Evolutionary conservation across 2,113 vertebrate genomes (phyloP), one percentile per base, ranked within the genome.

Genomic region (Ranitomeya imitator): DNA sequence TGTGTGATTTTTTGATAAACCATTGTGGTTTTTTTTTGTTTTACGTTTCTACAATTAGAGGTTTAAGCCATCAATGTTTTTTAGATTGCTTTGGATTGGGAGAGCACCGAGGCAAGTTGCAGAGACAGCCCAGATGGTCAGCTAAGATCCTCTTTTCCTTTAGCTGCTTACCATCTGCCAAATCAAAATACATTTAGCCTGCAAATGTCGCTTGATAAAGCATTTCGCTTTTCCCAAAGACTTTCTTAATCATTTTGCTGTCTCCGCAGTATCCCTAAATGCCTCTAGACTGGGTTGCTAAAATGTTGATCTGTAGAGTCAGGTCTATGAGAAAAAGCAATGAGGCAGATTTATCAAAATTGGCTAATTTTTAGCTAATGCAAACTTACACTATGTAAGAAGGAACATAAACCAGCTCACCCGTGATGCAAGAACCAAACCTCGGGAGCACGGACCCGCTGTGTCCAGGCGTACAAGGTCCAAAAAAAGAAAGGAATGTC

Each of bases 91-190:
- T 85, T 74, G 63, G 63, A 54, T 83, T 65, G 45, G 54, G 55
- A 83, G 71, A 37, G 26, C 85, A 86, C 21, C n/a, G 57, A 52
- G n/a, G 63, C 31, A 76, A 45, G 86, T 63, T 88, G 55, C 86
- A 71, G 79, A 19, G 19, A 23, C 73, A 89, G 81, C 73, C 87
- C 87, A 89, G 87, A 89, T 89, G 87, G 87, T 85, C 87, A 89
- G 59, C 87, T 89, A 77, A 89, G 87, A 89, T 89, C 87, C 69
- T 89, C 87, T 89, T 84, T 83, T 89, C 54, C 73, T 89, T 85
- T 78, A 88, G 73, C 81, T 78, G 81, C 60, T 63, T 83, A 37
- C 87, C 87, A 89, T 89, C 87, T 89, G 87, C 60, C 87, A 77
- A 89, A 85, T 69, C 60, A 85, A 65, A 89, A 85, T 77, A 85